Conservation (phyloP, 2,888 invertebrate species). For the Troides oblongomaculatus region DNA sequence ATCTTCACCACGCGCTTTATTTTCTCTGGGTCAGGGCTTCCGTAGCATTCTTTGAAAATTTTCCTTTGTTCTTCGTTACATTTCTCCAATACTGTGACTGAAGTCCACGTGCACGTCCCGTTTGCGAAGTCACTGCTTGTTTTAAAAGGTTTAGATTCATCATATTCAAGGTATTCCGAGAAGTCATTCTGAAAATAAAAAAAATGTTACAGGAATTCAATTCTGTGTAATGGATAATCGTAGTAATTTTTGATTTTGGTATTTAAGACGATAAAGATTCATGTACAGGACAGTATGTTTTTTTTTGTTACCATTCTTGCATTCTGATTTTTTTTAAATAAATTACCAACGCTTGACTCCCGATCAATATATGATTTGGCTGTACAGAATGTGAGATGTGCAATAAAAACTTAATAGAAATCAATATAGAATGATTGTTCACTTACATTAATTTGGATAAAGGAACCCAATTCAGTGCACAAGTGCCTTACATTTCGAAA, state of each 20-base stretch:
- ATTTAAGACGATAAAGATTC: too few relatives aligned
- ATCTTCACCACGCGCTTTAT: slow-evolving; percentile 62
- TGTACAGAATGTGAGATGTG: too few relatives aligned
- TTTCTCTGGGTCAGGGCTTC: slow-evolving; percentile 80
- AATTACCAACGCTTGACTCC: too few relatives aligned
- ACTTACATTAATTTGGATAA: slow-evolving; percentile 23
- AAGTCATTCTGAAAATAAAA: slow-evolving; percentile 84
- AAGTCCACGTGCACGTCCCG: slow-evolving; percentile 95
- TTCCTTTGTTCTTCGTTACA: slow-evolving; percentile 82
- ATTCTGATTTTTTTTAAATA: too few relatives aligned
- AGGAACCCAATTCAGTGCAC: slow-evolving; percentile 9
- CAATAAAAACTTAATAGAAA: too few relatives aligned
- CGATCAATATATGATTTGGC: too few relatives aligned
- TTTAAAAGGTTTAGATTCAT: slow-evolving; percentile 90
- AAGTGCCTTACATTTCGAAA: slow-evolving; percentile 1
- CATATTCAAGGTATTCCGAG: slow-evolving; percentile 89
- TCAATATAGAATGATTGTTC: too few relatives aligned
- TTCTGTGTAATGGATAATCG: too few relatives aligned
- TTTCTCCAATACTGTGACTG: slow-evolving; percentile 89
- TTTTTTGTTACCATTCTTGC: too few relatives aligned
- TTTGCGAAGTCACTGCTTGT: slow-evolving; percentile 92
- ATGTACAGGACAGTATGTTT: too few relatives aligned
- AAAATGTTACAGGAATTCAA: neutral
- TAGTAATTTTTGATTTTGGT: too few relatives aligned
- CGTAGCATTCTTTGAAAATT: slow-evolving; percentile 83